Evolutionary conservation across 2,888 invertebrate genomes (phyloP), one percentile per base, ranked within the genome.

Genomic region (Unio delphinus): DNA sequence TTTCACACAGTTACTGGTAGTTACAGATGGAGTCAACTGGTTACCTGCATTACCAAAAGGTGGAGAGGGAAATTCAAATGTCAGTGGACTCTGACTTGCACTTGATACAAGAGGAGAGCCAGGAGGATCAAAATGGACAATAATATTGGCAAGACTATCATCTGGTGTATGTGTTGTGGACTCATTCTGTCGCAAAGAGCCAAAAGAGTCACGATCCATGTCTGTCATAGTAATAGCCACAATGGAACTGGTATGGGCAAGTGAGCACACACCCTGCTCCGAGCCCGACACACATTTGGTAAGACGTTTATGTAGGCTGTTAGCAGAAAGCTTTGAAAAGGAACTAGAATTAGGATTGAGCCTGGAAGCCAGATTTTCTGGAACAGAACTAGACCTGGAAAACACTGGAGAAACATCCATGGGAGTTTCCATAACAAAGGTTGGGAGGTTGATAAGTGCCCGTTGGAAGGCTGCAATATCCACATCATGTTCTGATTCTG

Each of bases 361-460:
- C 54, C 81, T 68, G 30, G 79, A 76, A 3, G 86, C 83, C 34
- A 87, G 75, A 68, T 87, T 86, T 64, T 87, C 86, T 17, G 89
- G 89, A 54, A 89, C 88, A 11, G 89, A 88, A 74, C 88, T 89
- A 55, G 88, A 89, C n/a, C 89, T 72, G 3, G 88, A 88, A 67
- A 88, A 83, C 54, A 88, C 83, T 1, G 87, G 87, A 1, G 89
- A 87, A 7, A 86, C 83, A 73, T 89, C 88, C 28, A 83, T 73
- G 4, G 87, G 85, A 1, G 88, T 87, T 70, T 89, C 89, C 80
- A 89, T 85, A 60, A 88, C 89, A 77, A 88, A 89, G 4, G 86
- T 88, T 0, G 92, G 92, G 70, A 92, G 87, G 84, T 92, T 92
- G 80, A 92, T 92, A 34, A 92, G 88, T 79, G 92, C 92, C 75